phyloP scores from a whole-genome alignment of 2,888 invertebrate species.

The Nomada fabriciana region DNA sequence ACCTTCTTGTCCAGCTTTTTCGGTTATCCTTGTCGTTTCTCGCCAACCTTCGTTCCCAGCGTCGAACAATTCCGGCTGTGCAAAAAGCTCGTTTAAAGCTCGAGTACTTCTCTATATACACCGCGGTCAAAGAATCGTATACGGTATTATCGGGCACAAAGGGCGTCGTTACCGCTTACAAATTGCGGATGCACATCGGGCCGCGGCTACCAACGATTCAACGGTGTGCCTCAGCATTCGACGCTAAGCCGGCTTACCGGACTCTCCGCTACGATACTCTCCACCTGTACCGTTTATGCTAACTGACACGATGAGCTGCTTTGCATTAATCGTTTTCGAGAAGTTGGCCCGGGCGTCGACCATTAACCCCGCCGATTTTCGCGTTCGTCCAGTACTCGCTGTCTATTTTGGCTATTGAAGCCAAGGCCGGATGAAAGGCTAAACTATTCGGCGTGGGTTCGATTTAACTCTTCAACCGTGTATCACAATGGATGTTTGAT shows the following conservation, averaged over 20 bases:
- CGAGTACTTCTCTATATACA: neutral
- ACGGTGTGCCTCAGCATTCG: constrained; percentile 54
- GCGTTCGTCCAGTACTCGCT: too few species aligned
- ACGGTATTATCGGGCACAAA: constrained; percentile 54
- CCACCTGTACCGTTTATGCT: constrained; percentile 64
- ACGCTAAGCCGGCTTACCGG: constrained; percentile 67
- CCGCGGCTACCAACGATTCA: constrained; percentile 45
- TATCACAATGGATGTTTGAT: too few species aligned
- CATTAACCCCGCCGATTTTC: constrained; percentile 7
- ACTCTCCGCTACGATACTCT: constrained; percentile 50
- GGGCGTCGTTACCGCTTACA: constrained; percentile 58
- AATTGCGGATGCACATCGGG: constrained; percentile 54
- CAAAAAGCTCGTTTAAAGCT: constrained; percentile 43
- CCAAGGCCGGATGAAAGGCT: too few species aligned
- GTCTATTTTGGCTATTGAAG: too few species aligned
- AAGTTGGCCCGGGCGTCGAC: constrained; percentile 28
- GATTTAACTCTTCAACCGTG: too few species aligned
- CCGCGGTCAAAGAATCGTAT: constrained; percentile 60
- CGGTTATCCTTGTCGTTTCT: neutral
- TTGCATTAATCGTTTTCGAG: constrained; percentile 72
- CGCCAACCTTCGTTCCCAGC: constrained; percentile 14
- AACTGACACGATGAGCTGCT: constrained; percentile 69
- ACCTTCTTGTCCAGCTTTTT: neutral
- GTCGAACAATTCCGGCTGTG: constrained; percentile 20
- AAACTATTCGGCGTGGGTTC: too few species aligned